Percentiles rank a stretch among this genome's conserved stretches.
Conservation (phyloP, 2,888 invertebrate species). For the Leuctra nigra region DNA sequence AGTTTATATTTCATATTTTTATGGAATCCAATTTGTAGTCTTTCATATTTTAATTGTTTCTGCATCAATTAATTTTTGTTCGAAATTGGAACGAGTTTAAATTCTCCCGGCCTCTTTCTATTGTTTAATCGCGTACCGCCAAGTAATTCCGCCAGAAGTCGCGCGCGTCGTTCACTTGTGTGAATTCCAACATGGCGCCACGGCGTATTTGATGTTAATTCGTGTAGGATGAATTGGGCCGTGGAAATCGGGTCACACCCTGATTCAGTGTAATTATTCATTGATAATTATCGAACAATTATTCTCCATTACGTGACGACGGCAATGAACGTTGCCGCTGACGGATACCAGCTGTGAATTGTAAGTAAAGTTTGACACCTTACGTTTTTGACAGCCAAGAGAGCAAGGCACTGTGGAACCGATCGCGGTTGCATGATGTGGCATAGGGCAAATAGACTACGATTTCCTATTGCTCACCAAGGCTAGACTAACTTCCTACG, state of each 20-base stretch:
- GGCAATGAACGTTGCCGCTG: background rate
- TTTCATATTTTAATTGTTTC: too few species aligned
- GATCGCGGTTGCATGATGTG: constrained; percentile 8
- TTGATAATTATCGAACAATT: too few species aligned
- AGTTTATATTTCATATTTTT: too few species aligned
- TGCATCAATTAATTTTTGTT: too few species aligned
- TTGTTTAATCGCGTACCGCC: too few species aligned
- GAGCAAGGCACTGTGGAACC: background rate
- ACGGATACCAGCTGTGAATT: background rate
- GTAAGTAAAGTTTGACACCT: background rate
- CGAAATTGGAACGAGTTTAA: too few species aligned
- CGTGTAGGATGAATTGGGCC: constrained; percentile 37
- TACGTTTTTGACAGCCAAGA: constrained; percentile 5
- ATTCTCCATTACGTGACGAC: background rate
- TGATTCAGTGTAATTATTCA: constrained; percentile 22
- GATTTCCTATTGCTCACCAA: background rate
- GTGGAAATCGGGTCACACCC: constrained; percentile 36
- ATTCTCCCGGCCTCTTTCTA: too few species aligned
- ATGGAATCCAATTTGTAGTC: too few species aligned
- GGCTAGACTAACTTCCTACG: constrained; percentile 8
- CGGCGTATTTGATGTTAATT: constrained; percentile 32
- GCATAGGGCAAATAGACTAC: constrained; percentile 5
- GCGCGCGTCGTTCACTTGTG: background rate
- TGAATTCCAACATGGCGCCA: constrained; percentile 19
- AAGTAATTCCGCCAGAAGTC: constrained; percentile 1